Evolutionary conservation across 2,113 vertebrate genomes (phyloP).

Genomic region (Lepus europaeus): DNA sequence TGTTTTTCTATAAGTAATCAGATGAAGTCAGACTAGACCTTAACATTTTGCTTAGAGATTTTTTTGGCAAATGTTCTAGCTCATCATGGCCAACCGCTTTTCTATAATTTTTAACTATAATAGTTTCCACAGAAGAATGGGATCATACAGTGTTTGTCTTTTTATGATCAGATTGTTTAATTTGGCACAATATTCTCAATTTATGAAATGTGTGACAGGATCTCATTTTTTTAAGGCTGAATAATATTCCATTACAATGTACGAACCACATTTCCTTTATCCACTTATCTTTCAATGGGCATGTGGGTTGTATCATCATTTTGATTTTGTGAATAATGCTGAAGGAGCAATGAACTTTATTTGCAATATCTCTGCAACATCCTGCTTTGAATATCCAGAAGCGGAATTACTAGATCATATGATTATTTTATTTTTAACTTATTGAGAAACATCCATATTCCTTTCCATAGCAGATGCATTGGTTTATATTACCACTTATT

Average conservation of each 20-base stretch:
- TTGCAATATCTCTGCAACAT: neutral
- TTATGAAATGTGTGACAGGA: neutral
- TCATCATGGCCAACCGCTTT: neutral
- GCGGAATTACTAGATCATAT: neutral
- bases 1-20: neutral
- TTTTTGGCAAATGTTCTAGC: neutral
- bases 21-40: neutral
- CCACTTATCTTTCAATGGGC: neutral
- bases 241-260: neutral
- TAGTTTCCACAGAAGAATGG: neutral
- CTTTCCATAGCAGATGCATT: neutral
- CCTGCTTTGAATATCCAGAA: neutral
- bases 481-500: neutral
- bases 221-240: neutral
- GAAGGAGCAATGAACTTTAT: neutral
- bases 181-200: neutral
- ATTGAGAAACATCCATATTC: neutral
- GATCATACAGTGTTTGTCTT: neutral
- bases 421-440: conserved; percentile 7
- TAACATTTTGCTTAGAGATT: neutral
- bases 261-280: neutral
- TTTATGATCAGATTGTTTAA: neutral
- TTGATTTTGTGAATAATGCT: neutral
- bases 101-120: neutral
- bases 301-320: neutral